These are phyloP conservation scores for Drosophila pullipes DNA, from an alignment of 2,888 invertebrate genomes.

Conservation along the genomic window DNA sequence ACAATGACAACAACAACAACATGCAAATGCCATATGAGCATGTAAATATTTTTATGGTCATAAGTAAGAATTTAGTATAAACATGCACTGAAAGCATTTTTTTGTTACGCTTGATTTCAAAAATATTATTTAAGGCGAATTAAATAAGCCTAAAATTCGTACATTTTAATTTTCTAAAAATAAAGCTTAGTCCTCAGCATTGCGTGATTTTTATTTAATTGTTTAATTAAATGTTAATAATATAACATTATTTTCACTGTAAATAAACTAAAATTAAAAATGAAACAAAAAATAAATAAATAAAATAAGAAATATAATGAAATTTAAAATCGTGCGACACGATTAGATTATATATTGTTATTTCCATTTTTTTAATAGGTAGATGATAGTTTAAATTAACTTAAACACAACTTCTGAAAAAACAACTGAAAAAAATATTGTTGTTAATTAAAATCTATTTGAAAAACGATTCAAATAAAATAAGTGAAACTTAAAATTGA, in stretches of 20 bases:
- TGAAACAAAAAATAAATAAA: background rate
- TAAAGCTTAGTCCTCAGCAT: background rate
- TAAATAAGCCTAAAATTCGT: background rate
- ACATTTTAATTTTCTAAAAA: too few species aligned
- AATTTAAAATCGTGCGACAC: background rate
- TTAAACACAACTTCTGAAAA: background rate
- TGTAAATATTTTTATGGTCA: constrained; percentile 82
- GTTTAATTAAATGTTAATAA: background rate
- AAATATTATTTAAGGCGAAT: background rate
- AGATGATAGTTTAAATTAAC: background rate
- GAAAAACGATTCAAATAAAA: background rate
- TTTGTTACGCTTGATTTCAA: background rate
- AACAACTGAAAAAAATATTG: background rate
- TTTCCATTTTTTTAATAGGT: background rate
- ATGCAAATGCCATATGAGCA: constrained; percentile 65
- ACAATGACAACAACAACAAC: constrained; percentile 50
- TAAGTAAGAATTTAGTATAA: constrained; percentile 77
- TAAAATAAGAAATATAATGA: background rate
- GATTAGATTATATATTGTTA: background rate
- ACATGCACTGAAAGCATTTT: constrained; percentile 24
- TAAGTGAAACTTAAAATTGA: background rate
- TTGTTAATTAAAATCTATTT: background rate
- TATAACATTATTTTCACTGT: too few species aligned
- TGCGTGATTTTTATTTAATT: background rate
- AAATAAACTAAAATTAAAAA: background rate